These are phyloP conservation scores for Camelus dromedarius DNA, from an alignment of 2,113 vertebrate genomes.

Conservation along the genomic window DNA sequence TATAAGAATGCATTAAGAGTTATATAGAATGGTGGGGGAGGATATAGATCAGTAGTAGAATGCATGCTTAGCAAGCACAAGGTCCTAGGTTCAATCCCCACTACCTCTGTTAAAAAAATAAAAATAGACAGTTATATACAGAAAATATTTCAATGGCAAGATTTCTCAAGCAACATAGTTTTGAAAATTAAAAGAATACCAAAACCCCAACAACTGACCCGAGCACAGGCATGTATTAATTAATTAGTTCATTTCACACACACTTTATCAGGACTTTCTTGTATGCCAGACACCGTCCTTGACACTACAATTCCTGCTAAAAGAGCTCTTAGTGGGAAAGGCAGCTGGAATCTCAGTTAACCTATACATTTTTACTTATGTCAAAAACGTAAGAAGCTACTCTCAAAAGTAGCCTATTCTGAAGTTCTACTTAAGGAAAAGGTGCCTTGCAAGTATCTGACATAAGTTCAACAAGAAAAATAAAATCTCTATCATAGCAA, in stretches of 20 bases:
- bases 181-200: conserved; percentile 53
- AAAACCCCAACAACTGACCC: neutral
- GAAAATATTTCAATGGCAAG: neutral
- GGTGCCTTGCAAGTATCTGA: neutral
- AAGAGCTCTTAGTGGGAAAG: neutral
- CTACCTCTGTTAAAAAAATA: no score
- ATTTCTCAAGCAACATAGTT: neutral
- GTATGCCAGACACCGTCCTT: neutral
- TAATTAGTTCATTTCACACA: neutral
- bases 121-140: neutral
- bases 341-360: neutral
- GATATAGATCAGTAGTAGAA: no score
- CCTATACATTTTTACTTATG: neutral
- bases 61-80: no score
- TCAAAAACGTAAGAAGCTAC: neutral
- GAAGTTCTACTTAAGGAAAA: conserved; percentile 13
- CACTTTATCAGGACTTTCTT: neutral
- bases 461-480: conserved; percentile 17
- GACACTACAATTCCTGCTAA: neutral
- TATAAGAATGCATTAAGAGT: neutral
- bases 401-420: neutral
- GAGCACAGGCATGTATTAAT: neutral
- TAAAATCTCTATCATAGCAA: neutral
- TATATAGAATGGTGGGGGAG: neutral
- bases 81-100: no score